These are phyloP conservation scores for Sardina pilchardus DNA, from an alignment of 2,113 vertebrate genomes.

Conservation along the genomic window DNA sequence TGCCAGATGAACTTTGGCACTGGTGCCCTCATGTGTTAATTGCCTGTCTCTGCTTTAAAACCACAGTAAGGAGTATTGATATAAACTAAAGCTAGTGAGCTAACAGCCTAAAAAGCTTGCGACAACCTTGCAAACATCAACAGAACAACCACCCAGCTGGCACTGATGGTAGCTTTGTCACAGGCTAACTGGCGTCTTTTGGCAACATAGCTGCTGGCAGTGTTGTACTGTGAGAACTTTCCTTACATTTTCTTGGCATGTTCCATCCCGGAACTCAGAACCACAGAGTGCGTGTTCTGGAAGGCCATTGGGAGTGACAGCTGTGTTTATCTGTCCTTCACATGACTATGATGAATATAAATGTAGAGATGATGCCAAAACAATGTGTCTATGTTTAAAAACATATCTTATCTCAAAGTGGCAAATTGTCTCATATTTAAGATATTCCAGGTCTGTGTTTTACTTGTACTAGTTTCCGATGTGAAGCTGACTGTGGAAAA, in stretches of 20 bases:
- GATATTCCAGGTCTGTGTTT: neutral
- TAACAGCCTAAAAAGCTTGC: neutral
- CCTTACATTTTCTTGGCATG: neutral
- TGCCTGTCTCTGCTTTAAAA: constrained; percentile 9
- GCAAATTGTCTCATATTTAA: neutral
- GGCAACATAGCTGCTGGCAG: neutral
- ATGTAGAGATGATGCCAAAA: neutral
- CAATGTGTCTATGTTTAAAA: neutral
- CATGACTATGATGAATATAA: neutral
- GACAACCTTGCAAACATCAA: neutral
- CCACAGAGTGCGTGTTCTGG: neutral
- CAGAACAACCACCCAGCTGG: neutral
- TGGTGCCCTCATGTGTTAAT: constrained; percentile 37
- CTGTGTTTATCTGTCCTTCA: neutral
- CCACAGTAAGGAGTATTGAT: neutral
- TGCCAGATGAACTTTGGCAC: constrained; percentile 28
- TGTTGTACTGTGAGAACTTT: neutral
- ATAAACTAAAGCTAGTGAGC: neutral
- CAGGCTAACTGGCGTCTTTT: neutral
- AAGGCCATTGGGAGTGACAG: neutral
- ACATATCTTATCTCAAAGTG: neutral
- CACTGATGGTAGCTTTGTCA: neutral
- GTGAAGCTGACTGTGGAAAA: neutral
- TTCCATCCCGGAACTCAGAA: neutral
- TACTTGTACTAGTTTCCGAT: neutral